Conservation (phyloP, 2,797 vertebrate species). For the Eulemur rubriventer region DNA sequence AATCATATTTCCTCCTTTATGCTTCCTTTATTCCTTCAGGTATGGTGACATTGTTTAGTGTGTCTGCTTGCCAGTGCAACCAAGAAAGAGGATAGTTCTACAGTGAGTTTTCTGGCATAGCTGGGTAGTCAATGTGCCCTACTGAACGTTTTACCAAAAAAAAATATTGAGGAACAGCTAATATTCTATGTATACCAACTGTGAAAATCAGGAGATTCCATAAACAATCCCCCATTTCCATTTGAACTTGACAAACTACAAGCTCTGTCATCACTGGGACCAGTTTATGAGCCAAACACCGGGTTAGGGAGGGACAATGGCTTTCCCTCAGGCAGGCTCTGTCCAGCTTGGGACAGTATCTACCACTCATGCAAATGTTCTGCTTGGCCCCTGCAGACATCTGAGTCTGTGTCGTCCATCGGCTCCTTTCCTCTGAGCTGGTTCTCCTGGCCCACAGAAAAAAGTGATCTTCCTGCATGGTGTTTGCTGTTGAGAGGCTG, state of each 20-base stretch:
- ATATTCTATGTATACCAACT: not conserved
- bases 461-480: not conserved
- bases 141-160: not conserved
- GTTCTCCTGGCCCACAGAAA: not conserved
- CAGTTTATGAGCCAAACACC: not conserved
- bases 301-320: not conserved
- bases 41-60: not conserved
- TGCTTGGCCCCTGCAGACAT: not conserved
- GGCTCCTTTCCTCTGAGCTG: not conserved
- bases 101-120: not conserved
- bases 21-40: not conserved
- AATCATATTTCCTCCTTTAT: not conserved
- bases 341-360: not conserved
- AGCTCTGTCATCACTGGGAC: not conserved
- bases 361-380: not conserved
- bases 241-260: not conserved
- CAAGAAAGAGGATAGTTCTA: not conserved
- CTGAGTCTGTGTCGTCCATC: too few species aligned
- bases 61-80: not conserved
- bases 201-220: not conserved
- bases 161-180: not conserved
- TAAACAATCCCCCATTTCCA: not conserved
- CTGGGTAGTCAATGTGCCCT: not conserved
- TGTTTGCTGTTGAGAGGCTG: not conserved
- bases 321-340: not conserved